Percentiles rank a stretch among this genome's conserved stretches.
Conservation (phyloP, 2,888 invertebrate genomes). For the Fabriciana adippe region DNA sequence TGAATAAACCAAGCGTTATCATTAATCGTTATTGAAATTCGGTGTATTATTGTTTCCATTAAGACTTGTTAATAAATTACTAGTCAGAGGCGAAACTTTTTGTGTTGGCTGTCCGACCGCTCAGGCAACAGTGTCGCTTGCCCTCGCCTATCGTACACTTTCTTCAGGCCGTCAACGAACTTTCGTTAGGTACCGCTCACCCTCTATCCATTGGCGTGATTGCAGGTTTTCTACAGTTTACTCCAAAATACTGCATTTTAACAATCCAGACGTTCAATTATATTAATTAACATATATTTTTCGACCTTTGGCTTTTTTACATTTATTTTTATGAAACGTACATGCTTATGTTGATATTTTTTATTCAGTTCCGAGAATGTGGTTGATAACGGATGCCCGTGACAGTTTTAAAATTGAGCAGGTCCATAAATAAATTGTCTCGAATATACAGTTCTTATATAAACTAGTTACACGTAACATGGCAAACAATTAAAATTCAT, state of each 20-base stretch:
- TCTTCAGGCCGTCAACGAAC: conserved; percentile 57
- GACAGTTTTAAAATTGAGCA: conserved; percentile 1
- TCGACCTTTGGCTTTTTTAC: too few species aligned
- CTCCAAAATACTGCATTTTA: too few species aligned
- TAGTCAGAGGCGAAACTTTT: conserved; percentile 46
- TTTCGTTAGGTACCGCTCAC: conserved; percentile 56
- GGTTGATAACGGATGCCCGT: background rate
- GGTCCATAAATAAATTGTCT: conserved; percentile 7
- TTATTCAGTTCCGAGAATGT: background rate
- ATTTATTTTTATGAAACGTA: background rate
- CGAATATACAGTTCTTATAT: conserved; percentile 32
- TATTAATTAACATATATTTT: too few species aligned
- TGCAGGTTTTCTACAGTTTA: conserved; percentile 5
- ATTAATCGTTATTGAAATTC: conserved; percentile 36
- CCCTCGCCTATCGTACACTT: conserved; percentile 52
- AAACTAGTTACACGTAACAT: conserved; percentile 38
- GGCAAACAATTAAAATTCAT: conserved; percentile 40
- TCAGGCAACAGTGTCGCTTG: conserved; percentile 57
- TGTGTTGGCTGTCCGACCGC: conserved; percentile 52
- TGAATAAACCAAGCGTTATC: conserved; percentile 43
- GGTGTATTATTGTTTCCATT: conserved; percentile 15
- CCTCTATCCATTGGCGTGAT: conserved; percentile 32
- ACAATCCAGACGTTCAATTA: too few species aligned
- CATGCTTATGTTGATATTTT: background rate
- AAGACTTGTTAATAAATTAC: conserved; percentile 36